These are phyloP conservation scores for Ctenopoma multispine DNA, from an alignment of 2,797 vertebrate species.

Conservation along the genomic window DNA sequence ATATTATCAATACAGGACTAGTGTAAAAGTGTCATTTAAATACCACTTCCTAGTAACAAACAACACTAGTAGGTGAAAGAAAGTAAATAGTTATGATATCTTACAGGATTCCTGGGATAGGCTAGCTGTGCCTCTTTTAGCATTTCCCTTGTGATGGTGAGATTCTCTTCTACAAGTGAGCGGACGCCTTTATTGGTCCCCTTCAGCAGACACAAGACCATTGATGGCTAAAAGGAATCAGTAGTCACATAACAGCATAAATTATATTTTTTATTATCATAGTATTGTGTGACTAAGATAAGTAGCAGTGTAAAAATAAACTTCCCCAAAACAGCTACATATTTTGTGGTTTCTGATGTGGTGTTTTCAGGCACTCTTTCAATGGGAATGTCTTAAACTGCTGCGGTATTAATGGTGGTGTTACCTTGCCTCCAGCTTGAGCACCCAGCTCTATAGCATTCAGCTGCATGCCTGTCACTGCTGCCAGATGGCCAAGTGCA, in stretches of 20 bases:
- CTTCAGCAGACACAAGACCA: constrained; percentile 74
- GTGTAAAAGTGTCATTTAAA: not conserved
- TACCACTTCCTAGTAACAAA: not conserved
- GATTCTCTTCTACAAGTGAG: constrained; percentile 82
- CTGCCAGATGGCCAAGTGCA: constrained; percentile 82
- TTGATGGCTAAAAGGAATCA: constrained; percentile 55
- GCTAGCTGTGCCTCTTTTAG: constrained; percentile 80
- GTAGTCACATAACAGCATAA: not conserved
- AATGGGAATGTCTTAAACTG: not conserved
- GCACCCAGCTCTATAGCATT: constrained; percentile 72
- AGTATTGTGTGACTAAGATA: not conserved
- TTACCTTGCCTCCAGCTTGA: constrained; percentile 70
- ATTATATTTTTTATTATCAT: not conserved
- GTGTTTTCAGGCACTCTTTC: not conserved
- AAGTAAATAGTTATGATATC: constrained; percentile 35
- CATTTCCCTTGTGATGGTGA: constrained; percentile 80
- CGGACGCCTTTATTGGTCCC: constrained; percentile 84
- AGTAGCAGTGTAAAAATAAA: not conserved
- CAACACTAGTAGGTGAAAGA: not conserved
- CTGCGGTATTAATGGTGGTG: constrained; percentile 50
- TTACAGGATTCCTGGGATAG: constrained; percentile 77
- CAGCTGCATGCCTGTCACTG: constrained; percentile 81
- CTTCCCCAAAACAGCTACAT: no score
- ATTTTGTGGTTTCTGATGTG: no score
- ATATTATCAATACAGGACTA: not conserved